These are phyloP conservation scores for Rostratula benghalensis DNA, from an alignment of 2,113 vertebrate species.

Conservation along the genomic window DNA sequence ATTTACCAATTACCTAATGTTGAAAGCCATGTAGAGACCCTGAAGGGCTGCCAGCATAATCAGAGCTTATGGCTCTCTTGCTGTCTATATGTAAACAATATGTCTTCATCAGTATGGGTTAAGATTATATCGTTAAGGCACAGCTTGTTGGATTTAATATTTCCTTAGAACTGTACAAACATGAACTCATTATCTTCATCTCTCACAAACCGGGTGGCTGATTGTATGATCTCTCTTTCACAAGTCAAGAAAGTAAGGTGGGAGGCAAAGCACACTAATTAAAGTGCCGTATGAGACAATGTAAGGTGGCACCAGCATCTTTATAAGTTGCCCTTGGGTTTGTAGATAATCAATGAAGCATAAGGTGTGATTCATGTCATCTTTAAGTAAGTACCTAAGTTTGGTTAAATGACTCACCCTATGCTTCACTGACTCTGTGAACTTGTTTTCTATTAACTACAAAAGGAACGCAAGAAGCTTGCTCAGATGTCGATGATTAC, in stretches of 20 bases:
- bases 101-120: background rate
- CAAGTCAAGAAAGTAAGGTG: background rate
- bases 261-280: background rate
- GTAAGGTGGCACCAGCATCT: background rate
- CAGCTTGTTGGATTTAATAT: background rate
- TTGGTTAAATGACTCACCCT: slow-evolving; percentile 24
- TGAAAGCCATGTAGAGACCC: background rate
- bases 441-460: background rate
- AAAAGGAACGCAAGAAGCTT: background rate
- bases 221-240: background rate
- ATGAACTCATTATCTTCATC: slow-evolving; percentile 17
- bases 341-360: background rate
- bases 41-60: background rate
- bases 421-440: background rate
- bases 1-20: background rate
- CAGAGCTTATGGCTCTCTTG: background rate
- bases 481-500: background rate
- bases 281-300: background rate
- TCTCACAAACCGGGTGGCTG: background rate
- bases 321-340: background rate
- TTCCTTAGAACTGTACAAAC: background rate
- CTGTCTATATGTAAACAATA: background rate
- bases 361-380: background rate
- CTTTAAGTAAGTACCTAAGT: background rate
- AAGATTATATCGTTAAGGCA: background rate